phyloP scores from a whole-genome alignment of 2,797 vertebrate genomes.

The Prunella strophiata region DNA sequence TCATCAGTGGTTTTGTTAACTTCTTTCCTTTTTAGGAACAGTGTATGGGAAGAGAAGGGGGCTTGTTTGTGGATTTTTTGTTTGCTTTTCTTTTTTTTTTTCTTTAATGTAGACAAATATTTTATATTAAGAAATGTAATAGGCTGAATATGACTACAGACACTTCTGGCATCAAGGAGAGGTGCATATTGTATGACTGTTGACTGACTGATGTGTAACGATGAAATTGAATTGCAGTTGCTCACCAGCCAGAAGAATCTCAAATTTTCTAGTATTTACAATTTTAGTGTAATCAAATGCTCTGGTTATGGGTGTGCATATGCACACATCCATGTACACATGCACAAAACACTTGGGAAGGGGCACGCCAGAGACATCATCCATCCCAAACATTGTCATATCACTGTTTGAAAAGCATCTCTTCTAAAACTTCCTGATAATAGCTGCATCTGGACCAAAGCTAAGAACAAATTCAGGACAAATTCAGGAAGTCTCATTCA shows the following conservation, averaged over 20 bases:
- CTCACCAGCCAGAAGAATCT: neutral
- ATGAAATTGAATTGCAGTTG: neutral
- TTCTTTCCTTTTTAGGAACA: neutral
- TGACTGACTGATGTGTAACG: neutral
- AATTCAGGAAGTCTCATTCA: neutral
- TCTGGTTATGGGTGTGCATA: neutral
- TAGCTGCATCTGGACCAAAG: neutral
- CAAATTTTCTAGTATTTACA: neutral
- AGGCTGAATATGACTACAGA: neutral
- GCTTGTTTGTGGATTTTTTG: neutral
- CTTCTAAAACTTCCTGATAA: neutral
- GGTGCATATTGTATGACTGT: neutral
- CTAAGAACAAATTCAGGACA: neutral
- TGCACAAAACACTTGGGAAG: neutral
- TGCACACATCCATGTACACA: neutral
- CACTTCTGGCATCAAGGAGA: neutral
- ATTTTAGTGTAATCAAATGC: neutral
- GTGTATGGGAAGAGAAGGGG: slow-evolving; percentile 11
- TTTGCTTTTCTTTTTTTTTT: neutral
- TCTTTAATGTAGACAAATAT: neutral
- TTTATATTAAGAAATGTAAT: neutral
- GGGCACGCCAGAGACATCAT: neutral
- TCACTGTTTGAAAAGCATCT: neutral
- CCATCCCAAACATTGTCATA: neutral
- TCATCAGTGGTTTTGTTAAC: slow-evolving; percentile 30